Evolutionary conservation across 2,797 vertebrate genomes (phyloP).

Genomic region (Melanogrammus aeglefinus): DNA sequence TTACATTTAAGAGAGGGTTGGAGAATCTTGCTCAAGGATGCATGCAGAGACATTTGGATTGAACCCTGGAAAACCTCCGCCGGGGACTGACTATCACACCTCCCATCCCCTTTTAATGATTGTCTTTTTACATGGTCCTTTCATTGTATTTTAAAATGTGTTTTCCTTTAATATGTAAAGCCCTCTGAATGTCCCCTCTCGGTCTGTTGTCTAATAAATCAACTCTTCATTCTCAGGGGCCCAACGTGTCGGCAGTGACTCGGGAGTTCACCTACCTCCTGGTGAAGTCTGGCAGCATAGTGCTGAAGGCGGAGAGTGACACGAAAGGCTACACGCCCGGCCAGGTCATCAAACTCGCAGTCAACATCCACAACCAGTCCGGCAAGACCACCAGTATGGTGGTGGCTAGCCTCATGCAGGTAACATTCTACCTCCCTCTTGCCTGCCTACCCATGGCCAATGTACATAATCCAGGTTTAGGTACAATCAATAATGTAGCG

Average conservation of each 20-base stretch:
- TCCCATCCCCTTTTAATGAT: too few species aligned
- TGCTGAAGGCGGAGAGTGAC: conserved; percentile 79
- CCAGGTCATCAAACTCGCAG: conserved; percentile 84
- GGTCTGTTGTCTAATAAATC: background rate
- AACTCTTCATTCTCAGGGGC: conserved; percentile 68
- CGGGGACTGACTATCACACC: too few species aligned
- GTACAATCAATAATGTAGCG: background rate
- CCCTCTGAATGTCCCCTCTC: too few species aligned
- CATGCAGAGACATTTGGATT: background rate
- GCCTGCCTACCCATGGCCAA: background rate
- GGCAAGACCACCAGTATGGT: conserved; percentile 84
- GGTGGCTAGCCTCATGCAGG: conserved; percentile 89
- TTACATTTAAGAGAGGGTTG: background rate
- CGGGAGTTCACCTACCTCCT: conserved; percentile 94
- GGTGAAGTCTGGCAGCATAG: conserved; percentile 86
- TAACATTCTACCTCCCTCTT: conserved; percentile 44
- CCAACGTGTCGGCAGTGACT: conserved; percentile 73
- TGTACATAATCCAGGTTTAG: background rate
- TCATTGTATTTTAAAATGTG: background rate
- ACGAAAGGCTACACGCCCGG: conserved; percentile 87
- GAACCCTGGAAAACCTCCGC: background rate
- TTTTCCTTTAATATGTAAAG: background rate
- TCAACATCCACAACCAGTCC: conserved; percentile 86
- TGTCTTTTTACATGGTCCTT: background rate
- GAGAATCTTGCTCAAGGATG: too few species aligned